Percentiles rank a stretch among this genome's conserved stretches.
These are phyloP conservation scores for Capitulum mitella DNA, from an alignment of 2,888 invertebrate species.

Conservation along the genomic window DNA sequence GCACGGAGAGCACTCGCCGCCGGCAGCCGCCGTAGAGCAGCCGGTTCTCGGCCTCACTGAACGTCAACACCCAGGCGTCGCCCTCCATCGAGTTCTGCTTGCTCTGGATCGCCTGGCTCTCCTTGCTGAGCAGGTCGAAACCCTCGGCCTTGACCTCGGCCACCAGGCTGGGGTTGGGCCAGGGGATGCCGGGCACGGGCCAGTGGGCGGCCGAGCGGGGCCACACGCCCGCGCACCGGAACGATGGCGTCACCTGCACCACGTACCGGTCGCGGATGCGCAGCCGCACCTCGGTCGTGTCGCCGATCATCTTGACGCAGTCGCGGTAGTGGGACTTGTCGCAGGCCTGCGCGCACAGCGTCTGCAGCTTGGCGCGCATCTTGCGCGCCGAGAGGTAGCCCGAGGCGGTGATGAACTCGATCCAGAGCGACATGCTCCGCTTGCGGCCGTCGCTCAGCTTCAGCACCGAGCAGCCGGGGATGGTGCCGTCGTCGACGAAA, in stretches of 20 bases:
- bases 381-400: slow-evolving; percentile 89
- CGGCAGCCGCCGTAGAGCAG: slow-evolving; percentile 79
- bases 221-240: slow-evolving; percentile 90
- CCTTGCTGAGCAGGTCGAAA: slow-evolving; percentile 67
- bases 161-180: slow-evolving; percentile 86
- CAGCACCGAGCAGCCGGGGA: slow-evolving; percentile 85
- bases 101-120: slow-evolving; percentile 68
- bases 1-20: slow-evolving; percentile 72
- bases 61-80: slow-evolving; percentile 89
- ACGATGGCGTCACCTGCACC: slow-evolving; percentile 90
- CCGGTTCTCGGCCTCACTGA: slow-evolving; percentile 83
- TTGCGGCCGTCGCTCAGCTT: slow-evolving; percentile 92
- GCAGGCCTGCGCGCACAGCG: slow-evolving; percentile 59
- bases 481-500: slow-evolving; percentile 89
- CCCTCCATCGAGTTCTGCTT: slow-evolving; percentile 80
- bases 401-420: slow-evolving; percentile 93
- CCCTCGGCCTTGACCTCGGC: slow-evolving; percentile 88
- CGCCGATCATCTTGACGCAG: slow-evolving; percentile 86
- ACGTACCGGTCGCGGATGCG: slow-evolving; percentile 79
- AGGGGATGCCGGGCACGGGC: slow-evolving; percentile 81
- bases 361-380: slow-evolving; percentile 86
- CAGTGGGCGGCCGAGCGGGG: slow-evolving; percentile 88
- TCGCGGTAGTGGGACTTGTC: slow-evolving; percentile 89
- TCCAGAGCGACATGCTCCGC: slow-evolving; percentile 94
- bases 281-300: slow-evolving; percentile 85